phyloP scores from a whole-genome alignment of 2,113 vertebrate species.

The Menura novaehollandiae region DNA sequence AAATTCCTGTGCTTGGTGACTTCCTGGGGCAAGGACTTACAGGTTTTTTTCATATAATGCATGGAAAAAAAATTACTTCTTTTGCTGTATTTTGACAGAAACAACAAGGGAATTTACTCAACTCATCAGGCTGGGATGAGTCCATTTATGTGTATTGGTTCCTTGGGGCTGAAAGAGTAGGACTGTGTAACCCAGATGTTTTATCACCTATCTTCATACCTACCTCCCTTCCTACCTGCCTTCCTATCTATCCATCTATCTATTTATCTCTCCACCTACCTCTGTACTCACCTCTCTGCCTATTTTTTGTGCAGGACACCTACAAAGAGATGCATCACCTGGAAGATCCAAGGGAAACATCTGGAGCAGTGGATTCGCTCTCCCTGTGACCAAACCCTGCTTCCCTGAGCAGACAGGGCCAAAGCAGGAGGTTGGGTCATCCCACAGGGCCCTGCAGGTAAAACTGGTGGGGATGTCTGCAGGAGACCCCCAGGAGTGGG shows the following conservation, averaged over 20 bases:
- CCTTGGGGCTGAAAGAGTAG: not conserved
- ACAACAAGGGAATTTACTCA: not conserved
- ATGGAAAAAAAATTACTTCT: not conserved
- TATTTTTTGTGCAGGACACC: not conserved
- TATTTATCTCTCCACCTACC: not conserved
- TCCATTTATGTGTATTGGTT: not conserved
- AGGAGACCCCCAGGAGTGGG: fast-evolving
- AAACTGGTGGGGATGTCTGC: not conserved
- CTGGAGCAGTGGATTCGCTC: not conserved
- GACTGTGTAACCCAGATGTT: not conserved
- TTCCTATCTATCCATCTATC: fast-evolving
- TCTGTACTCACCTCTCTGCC: fast-evolving
- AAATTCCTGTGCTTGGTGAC: not conserved
- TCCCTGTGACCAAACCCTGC: fast-evolving
- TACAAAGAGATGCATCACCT: fast-evolving
- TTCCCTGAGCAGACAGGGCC: not conserved
- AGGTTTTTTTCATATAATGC: no score
- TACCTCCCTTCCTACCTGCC: not conserved
- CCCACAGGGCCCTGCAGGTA: not conserved
- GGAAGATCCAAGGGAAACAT: not conserved
- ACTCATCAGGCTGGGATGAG: not conserved
- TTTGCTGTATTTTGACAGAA: not conserved
- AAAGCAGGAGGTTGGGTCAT: not conserved
- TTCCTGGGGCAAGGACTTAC: not conserved
- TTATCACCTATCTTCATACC: not conserved